Evolutionary conservation across 92 coral and sea anemone species (phyloP).

Genomic region (Epizoanthus fatuus): DNA sequence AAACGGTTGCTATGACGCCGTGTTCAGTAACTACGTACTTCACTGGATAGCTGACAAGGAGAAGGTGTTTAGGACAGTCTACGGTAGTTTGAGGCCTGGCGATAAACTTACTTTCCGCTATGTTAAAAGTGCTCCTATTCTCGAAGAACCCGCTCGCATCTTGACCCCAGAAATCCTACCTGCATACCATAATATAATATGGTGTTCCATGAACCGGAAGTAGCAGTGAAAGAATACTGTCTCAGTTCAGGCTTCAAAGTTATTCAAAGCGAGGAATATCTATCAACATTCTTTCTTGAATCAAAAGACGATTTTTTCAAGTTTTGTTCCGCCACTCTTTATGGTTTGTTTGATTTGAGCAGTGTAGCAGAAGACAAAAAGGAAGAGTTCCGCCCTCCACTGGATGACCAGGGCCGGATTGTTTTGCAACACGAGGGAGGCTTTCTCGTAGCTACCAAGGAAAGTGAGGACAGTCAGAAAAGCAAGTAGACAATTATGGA

Average conservation of each 20-base stretch:
- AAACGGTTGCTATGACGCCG: no score
- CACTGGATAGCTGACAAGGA: no score
- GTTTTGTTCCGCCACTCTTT: background rate
- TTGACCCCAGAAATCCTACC: background rate
- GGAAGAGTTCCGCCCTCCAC: background rate
- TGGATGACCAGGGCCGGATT: background rate
- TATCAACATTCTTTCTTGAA: no score
- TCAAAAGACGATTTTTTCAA: background rate
- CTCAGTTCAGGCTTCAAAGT: background rate
- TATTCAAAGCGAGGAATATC: no score
- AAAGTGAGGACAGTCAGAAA: no score
- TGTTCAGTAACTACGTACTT: no score
- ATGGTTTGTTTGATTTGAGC: background rate
- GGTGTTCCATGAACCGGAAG: background rate
- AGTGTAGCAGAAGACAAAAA: background rate
- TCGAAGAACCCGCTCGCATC: background rate
- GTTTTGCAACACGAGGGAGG: background rate
- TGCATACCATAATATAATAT: background rate
- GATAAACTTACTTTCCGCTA: no score
- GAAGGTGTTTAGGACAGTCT: no score
- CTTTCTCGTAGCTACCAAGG: background rate
- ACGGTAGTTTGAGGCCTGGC: no score
- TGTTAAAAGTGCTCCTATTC: background rate
- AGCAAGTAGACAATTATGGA: no score
- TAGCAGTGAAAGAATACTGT: background rate